A percentile compares a stretch with the other conserved stretches of the same genome.
Conservation (phyloP, 2,888 invertebrate species). For the Encarsia formosa region DNA sequence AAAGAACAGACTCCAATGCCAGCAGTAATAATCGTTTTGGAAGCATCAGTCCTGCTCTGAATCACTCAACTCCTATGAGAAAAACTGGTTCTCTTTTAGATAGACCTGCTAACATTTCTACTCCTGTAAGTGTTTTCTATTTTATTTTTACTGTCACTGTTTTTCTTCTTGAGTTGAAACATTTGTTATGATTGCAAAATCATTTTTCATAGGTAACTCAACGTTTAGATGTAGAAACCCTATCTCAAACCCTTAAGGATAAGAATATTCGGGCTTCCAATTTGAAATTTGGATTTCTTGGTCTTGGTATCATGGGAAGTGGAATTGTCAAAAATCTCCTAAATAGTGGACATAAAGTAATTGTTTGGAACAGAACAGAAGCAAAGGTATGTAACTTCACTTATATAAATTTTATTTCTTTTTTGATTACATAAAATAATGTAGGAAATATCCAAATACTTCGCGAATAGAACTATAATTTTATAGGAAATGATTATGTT, state of each 20-base stretch:
- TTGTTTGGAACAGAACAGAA: conserved; percentile 90
- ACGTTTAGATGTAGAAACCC: conserved; percentile 70
- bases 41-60: conserved; percentile 51
- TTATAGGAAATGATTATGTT: no score
- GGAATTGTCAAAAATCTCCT: conserved; percentile 93
- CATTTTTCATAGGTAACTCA: conserved; percentile 60
- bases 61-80: conserved; percentile 57
- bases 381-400: conserved; percentile 71
- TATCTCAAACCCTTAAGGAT: conserved; percentile 73
- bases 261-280: conserved; percentile 83
- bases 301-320: conserved; percentile 91
- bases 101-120: conserved; percentile 64
- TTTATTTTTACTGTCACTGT: background rate
- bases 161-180: background rate
- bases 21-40: conserved; percentile 52
- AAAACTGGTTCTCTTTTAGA: conserved; percentile 59
- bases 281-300: conserved; percentile 90
- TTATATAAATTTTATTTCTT: conserved; percentile 12
- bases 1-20: conserved; percentile 50
- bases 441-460: no score
- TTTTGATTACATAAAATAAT: no score
- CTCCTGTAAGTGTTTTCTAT: conserved; percentile 61
- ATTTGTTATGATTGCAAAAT: background rate
- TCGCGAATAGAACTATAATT: no score
- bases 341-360: conserved; percentile 88